Base-by-base conservation (phyloP, 1,140 invertebrate species). In the Drosophila busckii region DNA sequence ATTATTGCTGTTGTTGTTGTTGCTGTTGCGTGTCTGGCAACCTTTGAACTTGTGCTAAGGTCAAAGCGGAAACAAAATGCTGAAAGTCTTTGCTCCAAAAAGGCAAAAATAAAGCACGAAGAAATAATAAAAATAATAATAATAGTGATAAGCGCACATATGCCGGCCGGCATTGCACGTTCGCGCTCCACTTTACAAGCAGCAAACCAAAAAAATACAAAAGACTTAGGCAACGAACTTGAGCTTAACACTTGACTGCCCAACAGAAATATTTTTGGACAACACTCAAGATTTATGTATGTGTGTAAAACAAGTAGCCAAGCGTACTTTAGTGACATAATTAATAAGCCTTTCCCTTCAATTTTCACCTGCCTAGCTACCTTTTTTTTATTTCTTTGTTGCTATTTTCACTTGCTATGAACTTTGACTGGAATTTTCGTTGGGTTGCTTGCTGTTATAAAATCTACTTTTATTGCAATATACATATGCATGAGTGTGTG, bases 391-490 rank as follows among this genome's bases (percentile, higher is more conserved):
- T 32, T 29, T 44, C 12, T 22, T 16, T 59, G 46, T 75, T 46
- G 59, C 75, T 82, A 82, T 82, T 80, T 80, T 80, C 73, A 80
- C 73, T 80, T 82, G 73, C 73, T 78, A 53, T 53, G 49, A 76
- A 71, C 71, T 76, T 78, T 73, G 69, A 45, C 48, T 22, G 35
- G 12, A 8, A 17, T 64, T 22, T 31, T 40, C 26, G 22, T 29
- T 38, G 22, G 23, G 34, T 28, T 42, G 25, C 15, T 28, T 34
- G 42, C 31, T 60, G 63, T 80, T 80, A 73, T 73, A 80, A 78
- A 78, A 73, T 80, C 61, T 56, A 49, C 71, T 80, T 78, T 78
- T 80, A 78, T 80, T 82, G 73, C 68, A 80, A 82, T n/a, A n/a
- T n/a, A n/a, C n/a, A n/a, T n/a, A n/a, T n/a, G n/a, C n/a, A n/a